These are phyloP conservation scores for Eurystomus gularis DNA, from an alignment of 2,113 vertebrate genomes.

Conservation along the genomic window DNA sequence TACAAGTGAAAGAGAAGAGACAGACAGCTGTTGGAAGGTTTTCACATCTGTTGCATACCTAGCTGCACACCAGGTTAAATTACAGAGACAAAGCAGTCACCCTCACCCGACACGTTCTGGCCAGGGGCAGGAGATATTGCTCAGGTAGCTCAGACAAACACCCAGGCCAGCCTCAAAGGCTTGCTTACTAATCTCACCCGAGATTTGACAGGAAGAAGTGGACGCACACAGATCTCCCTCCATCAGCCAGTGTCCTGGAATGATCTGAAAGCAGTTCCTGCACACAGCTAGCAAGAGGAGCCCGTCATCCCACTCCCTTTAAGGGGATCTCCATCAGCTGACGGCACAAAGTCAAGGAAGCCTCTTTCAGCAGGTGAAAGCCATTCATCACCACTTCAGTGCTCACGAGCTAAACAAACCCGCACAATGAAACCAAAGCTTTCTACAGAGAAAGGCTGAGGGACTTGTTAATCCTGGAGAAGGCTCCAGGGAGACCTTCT, in stretches of 20 bases:
- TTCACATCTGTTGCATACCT: background rate
- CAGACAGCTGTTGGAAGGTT: background rate
- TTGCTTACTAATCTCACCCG: background rate
- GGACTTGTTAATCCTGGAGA: background rate
- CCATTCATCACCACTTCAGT: background rate
- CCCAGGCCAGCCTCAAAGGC: background rate
- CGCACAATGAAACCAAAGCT: background rate
- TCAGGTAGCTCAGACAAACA: background rate
- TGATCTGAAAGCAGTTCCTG: background rate
- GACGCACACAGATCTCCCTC: background rate
- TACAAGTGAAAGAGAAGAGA: slow-evolving; percentile 60
- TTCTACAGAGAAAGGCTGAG: background rate
- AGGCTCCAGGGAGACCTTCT: background rate
- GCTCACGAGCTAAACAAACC: background rate
- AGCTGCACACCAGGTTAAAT: background rate
- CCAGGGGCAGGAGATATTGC: background rate
- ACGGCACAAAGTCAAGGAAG: background rate
- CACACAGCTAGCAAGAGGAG: background rate
- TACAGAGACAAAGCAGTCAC: background rate
- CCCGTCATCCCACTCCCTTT: background rate
- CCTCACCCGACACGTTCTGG: accelerated
- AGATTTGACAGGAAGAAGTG: background rate
- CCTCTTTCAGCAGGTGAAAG: background rate
- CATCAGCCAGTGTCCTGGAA: background rate
- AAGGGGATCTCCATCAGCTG: background rate